A percentile compares a stretch with the other conserved stretches of the same genome.
These are phyloP conservation scores for Glaucopsyche alexis DNA, from an alignment of 2,888 invertebrate genomes.

Conservation along the genomic window DNA sequence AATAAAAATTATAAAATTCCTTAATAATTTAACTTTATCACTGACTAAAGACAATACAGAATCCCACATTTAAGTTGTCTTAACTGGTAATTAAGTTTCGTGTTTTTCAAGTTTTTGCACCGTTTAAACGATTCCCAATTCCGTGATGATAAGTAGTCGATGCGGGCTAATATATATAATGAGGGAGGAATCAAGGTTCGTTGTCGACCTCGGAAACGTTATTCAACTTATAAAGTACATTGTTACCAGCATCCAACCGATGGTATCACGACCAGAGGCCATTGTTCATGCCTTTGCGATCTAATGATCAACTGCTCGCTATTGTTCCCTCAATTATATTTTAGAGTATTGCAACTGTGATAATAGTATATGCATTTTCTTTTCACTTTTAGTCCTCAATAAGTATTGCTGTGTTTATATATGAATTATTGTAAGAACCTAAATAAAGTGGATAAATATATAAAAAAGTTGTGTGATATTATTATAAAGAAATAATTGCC, in stretches of 20 bases:
- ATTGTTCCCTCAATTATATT: conserved; percentile 26
- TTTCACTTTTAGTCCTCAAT: background rate
- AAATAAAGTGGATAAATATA: too few relatives aligned
- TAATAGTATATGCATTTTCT: background rate
- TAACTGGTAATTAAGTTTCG: conserved; percentile 8
- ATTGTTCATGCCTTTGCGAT: conserved; percentile 46
- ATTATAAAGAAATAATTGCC: conserved; percentile 1
- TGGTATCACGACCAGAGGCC: conserved; percentile 47
- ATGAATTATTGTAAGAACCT: too few relatives aligned
- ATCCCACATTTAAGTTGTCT: conserved; percentile 22
- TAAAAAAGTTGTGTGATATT: too few relatives aligned
- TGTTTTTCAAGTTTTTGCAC: background rate
- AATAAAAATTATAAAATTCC: conserved; percentile 7
- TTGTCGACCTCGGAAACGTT: conserved; percentile 45
- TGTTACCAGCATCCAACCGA: conserved; percentile 49
- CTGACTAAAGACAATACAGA: conserved; percentile 7
- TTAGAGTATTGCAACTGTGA: conserved; percentile 1
- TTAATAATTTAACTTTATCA: background rate
- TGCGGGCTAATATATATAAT: conserved; percentile 34
- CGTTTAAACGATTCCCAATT: conserved; percentile 30
- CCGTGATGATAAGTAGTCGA: conserved; percentile 32
- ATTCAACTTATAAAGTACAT: conserved; percentile 47
- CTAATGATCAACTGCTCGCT: conserved; percentile 36
- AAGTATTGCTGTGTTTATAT: too few relatives aligned
- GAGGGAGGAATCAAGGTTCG: conserved; percentile 45